Evolutionary conservation across 2,113 vertebrate species (phyloP), one percentile per base, ranked within the genome.

Genomic region (Corydoras maculifer): DNA sequence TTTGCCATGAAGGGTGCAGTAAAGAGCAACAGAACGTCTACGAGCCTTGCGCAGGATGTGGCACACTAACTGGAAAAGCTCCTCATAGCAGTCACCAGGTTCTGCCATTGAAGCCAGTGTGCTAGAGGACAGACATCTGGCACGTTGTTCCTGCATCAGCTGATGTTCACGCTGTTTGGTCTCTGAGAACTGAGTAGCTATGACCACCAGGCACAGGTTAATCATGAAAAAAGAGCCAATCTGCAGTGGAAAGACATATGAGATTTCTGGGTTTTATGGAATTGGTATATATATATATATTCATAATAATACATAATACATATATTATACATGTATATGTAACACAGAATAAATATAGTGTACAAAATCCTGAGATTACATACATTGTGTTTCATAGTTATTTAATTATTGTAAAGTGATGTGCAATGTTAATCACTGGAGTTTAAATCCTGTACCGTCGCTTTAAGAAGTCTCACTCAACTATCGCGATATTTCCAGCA

Each of bases 131-230:
- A 98, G 88, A 84, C 94, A 98, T 29, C 92, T 92, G 0, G 91
- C 94, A 51, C 97, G 88, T 73, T 99, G 97, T 84, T 99, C 96
- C 89, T 98, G 94, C 97, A 99, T 99, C 89, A 99, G 87, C 88
- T 97, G 94, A 86, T 99, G 94, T 73, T 99, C 97, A 58, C 96
- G 90, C 86, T 99, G 97, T 86, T 99, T 99, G 74, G 96, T 99
- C 88, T 99, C 97, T 0, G 96, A 99, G 88, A 98, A 99, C 87
- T 98, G 97, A 0, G 97, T 98, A 80, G 97, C 97, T 3, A 99
- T 99, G 72, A 99, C 97, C 79, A 98, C 96, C 78, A 99, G 92
- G 92, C 96, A 99, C 84, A 99, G 92, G 88, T 99, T 99, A 82
- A 92, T 92, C 91, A 92, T 92, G 90, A 92, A 92, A 85, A 92